Evolutionary conservation across 2,888 invertebrate species (phyloP).

Genomic region (Meandrusa payeni): DNA sequence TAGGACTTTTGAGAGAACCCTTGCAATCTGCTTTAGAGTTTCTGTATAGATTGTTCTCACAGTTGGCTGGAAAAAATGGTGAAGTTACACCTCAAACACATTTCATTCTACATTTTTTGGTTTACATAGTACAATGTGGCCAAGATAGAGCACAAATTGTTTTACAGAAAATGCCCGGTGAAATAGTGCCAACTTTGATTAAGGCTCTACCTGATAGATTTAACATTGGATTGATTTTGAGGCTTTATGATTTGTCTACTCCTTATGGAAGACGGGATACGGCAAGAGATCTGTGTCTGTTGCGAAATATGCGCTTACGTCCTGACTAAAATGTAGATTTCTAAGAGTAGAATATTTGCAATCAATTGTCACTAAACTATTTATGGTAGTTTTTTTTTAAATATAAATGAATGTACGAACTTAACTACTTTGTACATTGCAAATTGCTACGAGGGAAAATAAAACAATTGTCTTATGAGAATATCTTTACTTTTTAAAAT

Average conservation of each 20-base stretch:
- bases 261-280: slow-evolving; percentile 90
- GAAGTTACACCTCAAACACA: slow-evolving; percentile 91
- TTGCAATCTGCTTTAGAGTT: slow-evolving; percentile 83
- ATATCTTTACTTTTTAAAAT: slow-evolving; percentile 33
- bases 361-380: not conserved
- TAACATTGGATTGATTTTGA: slow-evolving; percentile 85
- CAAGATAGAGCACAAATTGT: slow-evolving; percentile 86
- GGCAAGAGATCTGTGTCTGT: slow-evolving; percentile 92
- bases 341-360: slow-evolving; percentile 2
- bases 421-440: too few relatives aligned
- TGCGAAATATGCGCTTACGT: slow-evolving; percentile 88
- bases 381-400: slow-evolving; percentile 3
- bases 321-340: slow-evolving; percentile 53
- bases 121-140: slow-evolving; percentile 88
- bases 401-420: slow-evolving; percentile 1
- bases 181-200: slow-evolving; percentile 89
- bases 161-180: slow-evolving; percentile 87
- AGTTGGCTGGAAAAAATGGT: slow-evolving; percentile 86
- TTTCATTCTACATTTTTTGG: slow-evolving; percentile 89
- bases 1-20: slow-evolving; percentile 80
- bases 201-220: slow-evolving; percentile 90
- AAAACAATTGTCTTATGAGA: slow-evolving; percentile 32
- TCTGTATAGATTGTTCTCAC: slow-evolving; percentile 86
- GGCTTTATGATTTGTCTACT: slow-evolving; percentile 89
- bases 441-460: slow-evolving; percentile 32